phyloP scores from a whole-genome alignment of 2,113 vertebrate genomes.

The Aldabrachelys gigantea region DNA sequence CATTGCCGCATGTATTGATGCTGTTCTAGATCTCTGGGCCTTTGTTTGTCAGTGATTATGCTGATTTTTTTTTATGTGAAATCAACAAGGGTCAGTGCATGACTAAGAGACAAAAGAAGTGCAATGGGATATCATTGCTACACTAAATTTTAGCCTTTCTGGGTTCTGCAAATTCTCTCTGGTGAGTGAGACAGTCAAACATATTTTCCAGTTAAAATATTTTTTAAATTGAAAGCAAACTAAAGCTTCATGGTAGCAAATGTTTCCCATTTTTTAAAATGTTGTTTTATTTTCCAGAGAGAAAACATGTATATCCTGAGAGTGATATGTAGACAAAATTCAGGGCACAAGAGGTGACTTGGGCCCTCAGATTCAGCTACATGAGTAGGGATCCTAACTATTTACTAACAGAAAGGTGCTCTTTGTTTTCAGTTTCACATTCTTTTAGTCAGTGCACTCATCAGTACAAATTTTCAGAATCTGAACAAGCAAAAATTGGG shows the following conservation, averaged over 20 bases:
- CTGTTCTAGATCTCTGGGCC: not conserved
- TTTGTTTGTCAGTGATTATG: not conserved
- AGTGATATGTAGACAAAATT: conserved; percentile 13
- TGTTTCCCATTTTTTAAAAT: not conserved
- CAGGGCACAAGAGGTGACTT: not conserved
- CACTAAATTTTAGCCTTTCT: not conserved
- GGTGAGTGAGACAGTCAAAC: accelerated
- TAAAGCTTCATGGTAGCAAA: not conserved
- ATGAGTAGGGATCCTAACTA: accelerated
- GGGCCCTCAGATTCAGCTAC: not conserved
- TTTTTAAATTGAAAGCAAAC: not conserved
- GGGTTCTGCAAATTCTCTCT: not conserved
- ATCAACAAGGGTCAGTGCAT: not conserved
- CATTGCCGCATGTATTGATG: not conserved
- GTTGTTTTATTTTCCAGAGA: not conserved
- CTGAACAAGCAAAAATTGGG: accelerated
- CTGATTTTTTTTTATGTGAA: not conserved
- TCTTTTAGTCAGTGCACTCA: accelerated
- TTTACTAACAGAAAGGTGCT: not conserved
- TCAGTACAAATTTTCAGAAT: accelerated
- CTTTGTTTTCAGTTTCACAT: not conserved
- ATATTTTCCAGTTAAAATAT: not conserved
- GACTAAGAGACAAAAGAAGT: not conserved
- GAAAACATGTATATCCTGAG: not conserved
- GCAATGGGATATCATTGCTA: not conserved